Conservation (phyloP, 2,113 vertebrate genomes). For the Asarcornis scutulata region DNA sequence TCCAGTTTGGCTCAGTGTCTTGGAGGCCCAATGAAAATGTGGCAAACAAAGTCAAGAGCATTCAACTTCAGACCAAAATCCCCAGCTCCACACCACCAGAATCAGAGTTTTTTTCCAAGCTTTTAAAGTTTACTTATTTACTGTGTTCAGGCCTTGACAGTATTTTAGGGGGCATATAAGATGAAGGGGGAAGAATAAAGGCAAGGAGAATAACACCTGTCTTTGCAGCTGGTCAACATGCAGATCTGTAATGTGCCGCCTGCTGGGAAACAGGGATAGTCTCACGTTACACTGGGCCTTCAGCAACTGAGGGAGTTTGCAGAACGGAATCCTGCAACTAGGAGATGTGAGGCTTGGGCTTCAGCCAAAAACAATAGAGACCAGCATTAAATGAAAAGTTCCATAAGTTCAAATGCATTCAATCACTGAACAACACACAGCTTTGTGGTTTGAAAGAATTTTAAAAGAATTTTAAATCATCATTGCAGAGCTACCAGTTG, state of each 20-base stretch:
- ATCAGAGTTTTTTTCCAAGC: background rate
- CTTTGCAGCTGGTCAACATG: slow-evolving; percentile 78
- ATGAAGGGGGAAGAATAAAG: slow-evolving; percentile 42
- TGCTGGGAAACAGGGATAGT: slow-evolving; percentile 67
- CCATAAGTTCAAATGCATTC: slow-evolving; percentile 72
- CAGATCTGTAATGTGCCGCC: slow-evolving; percentile 75
- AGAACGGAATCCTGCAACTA: slow-evolving; percentile 78
- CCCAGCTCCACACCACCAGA: background rate
- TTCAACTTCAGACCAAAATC: background rate
- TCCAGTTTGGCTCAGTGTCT: background rate
- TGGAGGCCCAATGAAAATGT: background rate
- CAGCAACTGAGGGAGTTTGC: slow-evolving; percentile 64
- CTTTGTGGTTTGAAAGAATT: slow-evolving; percentile 66
- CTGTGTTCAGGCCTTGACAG: slow-evolving; percentile 19
- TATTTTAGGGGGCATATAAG: slow-evolving; percentile 41
- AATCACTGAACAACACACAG: slow-evolving; percentile 50
- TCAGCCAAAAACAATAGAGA: slow-evolving; percentile 78
- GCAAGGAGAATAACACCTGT: slow-evolving; percentile 77
- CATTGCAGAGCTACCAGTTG: slow-evolving; percentile 66
- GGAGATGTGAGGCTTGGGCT: slow-evolving; percentile 81
- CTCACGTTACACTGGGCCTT: slow-evolving; percentile 75
- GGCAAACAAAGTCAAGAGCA: slow-evolving; percentile 3
- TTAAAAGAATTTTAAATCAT: slow-evolving; percentile 54
- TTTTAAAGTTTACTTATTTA: slow-evolving; percentile 2
- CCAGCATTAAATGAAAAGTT: slow-evolving; percentile 74